These are phyloP conservation scores for Pachycephus smyrnensis DNA, from an alignment of 2,888 invertebrate genomes.

Conservation along the genomic window DNA sequence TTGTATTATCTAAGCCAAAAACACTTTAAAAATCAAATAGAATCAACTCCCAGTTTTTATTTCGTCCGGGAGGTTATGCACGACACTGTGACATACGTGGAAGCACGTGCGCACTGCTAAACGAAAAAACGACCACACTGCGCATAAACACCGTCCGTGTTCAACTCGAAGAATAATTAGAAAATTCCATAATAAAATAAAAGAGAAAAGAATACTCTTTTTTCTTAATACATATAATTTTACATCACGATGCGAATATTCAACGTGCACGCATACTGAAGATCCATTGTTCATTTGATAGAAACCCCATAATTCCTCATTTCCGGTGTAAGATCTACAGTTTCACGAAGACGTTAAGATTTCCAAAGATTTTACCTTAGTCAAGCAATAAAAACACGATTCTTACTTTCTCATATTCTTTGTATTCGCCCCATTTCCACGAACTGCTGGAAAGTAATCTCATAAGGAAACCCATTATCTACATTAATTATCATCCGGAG, in stretches of 20 bases:
- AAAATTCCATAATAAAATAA: background rate
- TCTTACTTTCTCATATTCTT: background rate
- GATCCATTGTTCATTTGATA: background rate
- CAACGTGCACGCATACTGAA: background rate
- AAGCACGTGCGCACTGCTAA: background rate
- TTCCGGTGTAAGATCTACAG: background rate
- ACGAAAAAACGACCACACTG: background rate
- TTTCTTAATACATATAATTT: background rate
- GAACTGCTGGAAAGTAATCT: background rate
- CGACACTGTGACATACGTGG: constrained; percentile 19
- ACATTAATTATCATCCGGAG: background rate
- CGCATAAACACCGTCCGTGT: background rate
- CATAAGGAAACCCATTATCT: background rate
- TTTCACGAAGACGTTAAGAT: background rate
- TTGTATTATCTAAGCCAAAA: background rate
- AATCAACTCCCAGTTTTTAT: background rate
- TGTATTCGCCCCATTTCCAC: background rate
- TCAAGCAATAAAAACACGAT: background rate
- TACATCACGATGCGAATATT: background rate
- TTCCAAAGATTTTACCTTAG: background rate
- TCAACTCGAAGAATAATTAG: background rate
- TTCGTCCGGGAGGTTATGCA: background rate
- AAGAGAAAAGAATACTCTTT: too few species aligned
- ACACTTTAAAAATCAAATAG: background rate
- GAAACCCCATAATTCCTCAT: background rate